phyloP scores from a whole-genome alignment of 2,113 vertebrate genomes.

The Labeo rohita region DNA sequence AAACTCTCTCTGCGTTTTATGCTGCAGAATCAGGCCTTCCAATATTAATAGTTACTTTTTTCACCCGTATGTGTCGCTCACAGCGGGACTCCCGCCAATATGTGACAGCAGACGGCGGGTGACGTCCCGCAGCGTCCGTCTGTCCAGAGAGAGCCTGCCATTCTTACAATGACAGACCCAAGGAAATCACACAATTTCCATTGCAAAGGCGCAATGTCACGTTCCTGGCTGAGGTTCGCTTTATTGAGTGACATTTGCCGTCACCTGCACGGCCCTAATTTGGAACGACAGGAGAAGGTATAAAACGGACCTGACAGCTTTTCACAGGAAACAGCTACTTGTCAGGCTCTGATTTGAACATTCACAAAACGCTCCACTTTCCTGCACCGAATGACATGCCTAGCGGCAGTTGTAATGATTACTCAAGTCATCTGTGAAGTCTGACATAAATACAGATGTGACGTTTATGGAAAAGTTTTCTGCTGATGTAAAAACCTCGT shows the following conservation, averaged over 20 bases:
- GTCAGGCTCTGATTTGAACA: not conserved
- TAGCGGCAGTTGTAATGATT: not conserved
- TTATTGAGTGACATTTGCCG: not conserved
- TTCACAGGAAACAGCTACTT: not conserved
- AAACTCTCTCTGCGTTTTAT: not conserved
- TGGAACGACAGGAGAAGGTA: conserved; percentile 32
- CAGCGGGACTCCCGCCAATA: conserved; percentile 48
- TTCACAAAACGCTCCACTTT: conserved; percentile 15
- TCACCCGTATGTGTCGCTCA: not conserved
- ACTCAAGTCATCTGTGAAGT: not conserved
- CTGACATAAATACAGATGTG: conserved; percentile 7
- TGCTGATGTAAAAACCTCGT: not conserved
- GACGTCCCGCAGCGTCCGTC: conserved; percentile 62
- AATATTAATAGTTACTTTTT: conserved; percentile 45
- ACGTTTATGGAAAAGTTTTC: not conserved
- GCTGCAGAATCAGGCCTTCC: not conserved
- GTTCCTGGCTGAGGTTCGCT: not conserved
- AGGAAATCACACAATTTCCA: not conserved
- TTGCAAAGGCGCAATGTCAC: not conserved
- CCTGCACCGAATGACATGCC: not conserved
- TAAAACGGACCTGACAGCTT: conserved; percentile 3
- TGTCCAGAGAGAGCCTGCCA: conserved; percentile 56
- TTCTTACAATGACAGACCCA: not conserved
- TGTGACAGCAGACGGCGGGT: conserved; percentile 51
- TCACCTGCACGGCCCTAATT: not conserved